Evolutionary conservation across 2,888 invertebrate genomes (phyloP).

Genomic region (Oligia fasciuncula): DNA sequence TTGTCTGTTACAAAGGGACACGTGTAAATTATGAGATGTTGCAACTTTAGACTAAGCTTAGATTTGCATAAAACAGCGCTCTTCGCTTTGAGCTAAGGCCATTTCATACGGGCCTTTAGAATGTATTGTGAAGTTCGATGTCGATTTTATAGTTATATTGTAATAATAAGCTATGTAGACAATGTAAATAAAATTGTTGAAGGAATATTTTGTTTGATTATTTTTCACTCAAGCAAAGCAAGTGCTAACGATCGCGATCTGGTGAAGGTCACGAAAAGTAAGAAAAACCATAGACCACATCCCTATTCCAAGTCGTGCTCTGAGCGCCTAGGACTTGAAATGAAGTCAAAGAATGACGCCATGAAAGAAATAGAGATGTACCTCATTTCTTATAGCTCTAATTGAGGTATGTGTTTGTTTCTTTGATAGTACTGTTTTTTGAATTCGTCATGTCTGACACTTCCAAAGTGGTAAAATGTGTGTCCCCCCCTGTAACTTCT

Average conservation of each 20-base stretch:
- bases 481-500: no score
- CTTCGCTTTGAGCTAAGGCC: not conserved
- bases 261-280: not conserved
- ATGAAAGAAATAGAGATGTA: no score
- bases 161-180: constrained; percentile 26
- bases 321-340: no score
- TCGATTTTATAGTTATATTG: constrained; percentile 3
- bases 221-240: not conserved
- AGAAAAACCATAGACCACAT: no score
- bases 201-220: constrained; percentile 6
- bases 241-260: not conserved
- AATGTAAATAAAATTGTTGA: constrained; percentile 50
- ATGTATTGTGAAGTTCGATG: constrained; percentile 18
- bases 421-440: no score
- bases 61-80: not conserved
- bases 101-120: constrained; percentile 8
- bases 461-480: no score
- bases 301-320: no score
- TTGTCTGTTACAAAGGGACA: not conserved
- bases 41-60: constrained; percentile 11
- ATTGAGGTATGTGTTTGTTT: no score
- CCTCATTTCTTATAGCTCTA: no score
- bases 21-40: not conserved
- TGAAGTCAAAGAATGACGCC: no score
- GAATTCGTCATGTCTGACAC: no score